A percentile compares a stretch with the other conserved stretches of the same genome.
phyloP scores from a whole-genome alignment of 2,113 vertebrate genomes.

The Cavia porcellus region DNA sequence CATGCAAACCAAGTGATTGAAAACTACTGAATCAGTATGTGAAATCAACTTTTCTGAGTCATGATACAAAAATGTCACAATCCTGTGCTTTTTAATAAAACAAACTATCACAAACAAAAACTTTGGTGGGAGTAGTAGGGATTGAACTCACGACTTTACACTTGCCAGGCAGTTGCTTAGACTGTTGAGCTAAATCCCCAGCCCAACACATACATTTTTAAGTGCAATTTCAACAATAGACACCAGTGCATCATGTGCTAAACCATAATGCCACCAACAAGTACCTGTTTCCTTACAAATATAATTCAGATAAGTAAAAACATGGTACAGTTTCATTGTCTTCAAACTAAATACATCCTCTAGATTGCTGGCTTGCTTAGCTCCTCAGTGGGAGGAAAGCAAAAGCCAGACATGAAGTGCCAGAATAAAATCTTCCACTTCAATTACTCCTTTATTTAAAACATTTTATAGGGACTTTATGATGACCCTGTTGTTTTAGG shows the following conservation, averaged over 20 bases:
- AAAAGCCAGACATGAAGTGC: constrained; percentile 56
- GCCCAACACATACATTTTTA: not conserved
- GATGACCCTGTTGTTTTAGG: constrained; percentile 62
- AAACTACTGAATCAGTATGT: not conserved
- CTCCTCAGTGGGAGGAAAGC: constrained; percentile 51
- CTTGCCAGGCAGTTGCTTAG: too few relatives aligned
- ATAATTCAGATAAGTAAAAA: constrained; percentile 64
- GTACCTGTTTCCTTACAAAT: constrained; percentile 37
- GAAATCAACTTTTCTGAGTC: not conserved
- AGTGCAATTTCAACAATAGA: constrained; percentile 5
- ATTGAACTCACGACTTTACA: too few relatives aligned
- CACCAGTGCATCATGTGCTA: not conserved
- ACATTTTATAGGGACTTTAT: constrained; percentile 69
- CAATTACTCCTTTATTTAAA: constrained; percentile 60
- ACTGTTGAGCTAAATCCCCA: too few relatives aligned
- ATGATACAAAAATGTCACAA: not conserved
- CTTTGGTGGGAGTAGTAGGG: too few relatives aligned
- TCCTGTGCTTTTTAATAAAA: constrained; percentile 38
- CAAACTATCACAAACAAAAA: not conserved
- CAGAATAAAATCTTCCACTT: constrained; percentile 63
- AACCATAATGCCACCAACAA: not conserved
- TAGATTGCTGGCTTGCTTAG: constrained; percentile 44
- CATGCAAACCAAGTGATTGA: not conserved
- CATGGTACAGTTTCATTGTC: constrained; percentile 36
- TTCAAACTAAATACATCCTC: constrained; percentile 62